A percentile compares a stretch with the other conserved stretches of the same genome.
Evolutionary conservation across 30 jellyfish, hydroid and myxozoan genomes (phyloP).

Genomic region (Pelagia noctiluca): DNA sequence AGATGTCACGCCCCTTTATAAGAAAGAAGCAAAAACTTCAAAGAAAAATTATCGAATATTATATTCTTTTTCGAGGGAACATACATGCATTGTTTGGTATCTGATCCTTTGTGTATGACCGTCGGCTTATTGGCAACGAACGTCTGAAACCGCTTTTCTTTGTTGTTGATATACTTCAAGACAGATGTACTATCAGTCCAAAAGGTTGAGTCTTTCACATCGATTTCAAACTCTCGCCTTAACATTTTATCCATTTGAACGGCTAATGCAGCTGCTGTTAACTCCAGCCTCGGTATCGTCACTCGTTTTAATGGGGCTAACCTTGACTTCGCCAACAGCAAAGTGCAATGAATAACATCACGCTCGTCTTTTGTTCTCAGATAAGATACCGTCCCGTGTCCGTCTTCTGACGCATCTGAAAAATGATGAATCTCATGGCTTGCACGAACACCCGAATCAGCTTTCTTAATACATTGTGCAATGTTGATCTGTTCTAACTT

Average conservation of each 20-base stretch:
- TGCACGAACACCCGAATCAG: slow-evolving; percentile 7
- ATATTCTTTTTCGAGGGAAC: slow-evolving; percentile 26
- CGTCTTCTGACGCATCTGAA: slow-evolving; percentile 52
- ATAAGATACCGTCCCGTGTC: slow-evolving; percentile 60
- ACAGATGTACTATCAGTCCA: too few species aligned
- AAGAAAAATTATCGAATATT: too few species aligned
- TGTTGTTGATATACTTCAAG: slow-evolving; percentile 43
- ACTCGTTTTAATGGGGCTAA: slow-evolving; percentile 57
- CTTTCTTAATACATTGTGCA: slow-evolving; percentile 10
- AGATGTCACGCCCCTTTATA: too few species aligned
- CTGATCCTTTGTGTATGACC: slow-evolving; percentile 22
- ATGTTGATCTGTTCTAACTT: slow-evolving; percentile 10
- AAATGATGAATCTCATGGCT: too few species aligned
- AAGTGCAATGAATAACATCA: slow-evolving; percentile 34
- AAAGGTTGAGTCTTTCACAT: slow-evolving; percentile 6
- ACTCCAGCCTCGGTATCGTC: slow-evolving; percentile 63
- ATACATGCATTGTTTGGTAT: slow-evolving; percentile 14
- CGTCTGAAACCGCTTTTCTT: slow-evolving; percentile 43
- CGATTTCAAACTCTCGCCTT: slow-evolving; percentile 44
- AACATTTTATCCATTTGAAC: slow-evolving; percentile 34
- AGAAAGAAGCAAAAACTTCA: too few species aligned
- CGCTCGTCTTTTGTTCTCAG: slow-evolving; percentile 20
- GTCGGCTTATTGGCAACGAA: slow-evolving; percentile 55
- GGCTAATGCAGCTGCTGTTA: slow-evolving; percentile 66
- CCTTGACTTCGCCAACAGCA: slow-evolving; percentile 42